Evolutionary conservation across 2,888 invertebrate genomes (phyloP).

Genomic region (Cheiracanthium punctorium): DNA sequence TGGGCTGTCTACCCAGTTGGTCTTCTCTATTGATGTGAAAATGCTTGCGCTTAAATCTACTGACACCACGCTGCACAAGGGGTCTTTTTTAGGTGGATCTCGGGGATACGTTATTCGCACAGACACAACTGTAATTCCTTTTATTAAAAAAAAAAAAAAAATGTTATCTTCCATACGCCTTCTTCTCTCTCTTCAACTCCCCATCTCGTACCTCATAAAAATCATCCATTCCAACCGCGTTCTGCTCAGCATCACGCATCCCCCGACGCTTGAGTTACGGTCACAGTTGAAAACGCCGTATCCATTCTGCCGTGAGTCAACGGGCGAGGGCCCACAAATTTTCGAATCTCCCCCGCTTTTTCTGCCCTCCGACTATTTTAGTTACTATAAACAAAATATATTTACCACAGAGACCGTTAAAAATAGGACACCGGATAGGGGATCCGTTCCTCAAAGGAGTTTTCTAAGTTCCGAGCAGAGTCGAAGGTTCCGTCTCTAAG

Average conservation of each 20-base stretch:
- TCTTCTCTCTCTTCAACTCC: neutral
- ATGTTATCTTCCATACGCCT: neutral
- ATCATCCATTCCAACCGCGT: neutral
- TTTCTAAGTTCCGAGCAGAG: neutral
- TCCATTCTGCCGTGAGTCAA: neutral
- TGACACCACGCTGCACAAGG: too few relatives aligned
- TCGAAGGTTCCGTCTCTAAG: neutral
- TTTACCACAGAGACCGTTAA: constrained; percentile 36
- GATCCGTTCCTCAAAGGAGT: neutral
- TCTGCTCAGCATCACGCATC: neutral
- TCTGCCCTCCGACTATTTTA: constrained; percentile 28
- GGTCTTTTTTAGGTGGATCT: too few relatives aligned
- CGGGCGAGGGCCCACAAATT: neutral
- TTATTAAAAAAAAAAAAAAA: too few relatives aligned
- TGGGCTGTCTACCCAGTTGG: too few relatives aligned
- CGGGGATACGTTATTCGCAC: too few relatives aligned
- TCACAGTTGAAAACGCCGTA: neutral
- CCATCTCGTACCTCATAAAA: neutral
- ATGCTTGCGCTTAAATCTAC: too few relatives aligned
- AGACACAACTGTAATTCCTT: too few relatives aligned
- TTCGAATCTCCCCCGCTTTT: neutral
- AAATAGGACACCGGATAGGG: constrained; percentile 32
- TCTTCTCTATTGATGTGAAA: too few relatives aligned
- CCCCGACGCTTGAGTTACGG: neutral
- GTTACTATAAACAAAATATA: constrained; percentile 47